Evolutionary conservation across 2,888 invertebrate genomes (phyloP), one percentile per base, ranked within the genome.

Genomic region (Agrotis clavis): DNA sequence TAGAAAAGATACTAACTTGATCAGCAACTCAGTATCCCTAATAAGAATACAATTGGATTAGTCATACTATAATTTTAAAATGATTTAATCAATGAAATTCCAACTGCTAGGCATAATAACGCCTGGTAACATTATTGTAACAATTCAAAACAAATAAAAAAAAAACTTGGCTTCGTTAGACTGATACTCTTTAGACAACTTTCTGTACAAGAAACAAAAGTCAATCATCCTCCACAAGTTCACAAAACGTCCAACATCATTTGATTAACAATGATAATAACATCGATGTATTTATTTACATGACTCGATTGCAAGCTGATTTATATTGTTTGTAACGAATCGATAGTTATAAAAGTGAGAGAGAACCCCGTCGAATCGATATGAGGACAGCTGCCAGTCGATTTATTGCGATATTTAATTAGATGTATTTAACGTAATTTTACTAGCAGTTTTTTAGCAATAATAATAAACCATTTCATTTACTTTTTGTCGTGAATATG

Each of bases 361-460:
- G 77, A 74, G 68, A 71, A 67, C 63, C 72, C 77, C 74, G 74
- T 71, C 72, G 57, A 72, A 77, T 76, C 69, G 59, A 68, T 81
- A 76, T 85, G 71, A 81, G 19, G 73, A 82, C 86, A 86, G 84
- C 74, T 85, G 85, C 56, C 61, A 14, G 56, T 71, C 59, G 56
- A 79, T 71, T 72, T 30, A 69, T 69, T 78, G 63, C 47, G 71
- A 74, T 82, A 74, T 86, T 82, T 74, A 75, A 75, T 75, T 66
- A 70, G 61, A 64, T 59, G 67, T 71, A 75, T 51, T 77, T 56
- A 63, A 11, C 21, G 59, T 30, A 30, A 30, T 30, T 30, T 30
- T 30, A 30, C 4, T 30, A 30, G 30, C 30, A 30, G 4, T 30
- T 30, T 30, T 30, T 30, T n/a, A n/a, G n/a, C n/a, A n/a, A n/a